These are phyloP conservation scores for Pteronura brasiliensis DNA, from an alignment of 2,113 vertebrate species.

Conservation along the genomic window DNA sequence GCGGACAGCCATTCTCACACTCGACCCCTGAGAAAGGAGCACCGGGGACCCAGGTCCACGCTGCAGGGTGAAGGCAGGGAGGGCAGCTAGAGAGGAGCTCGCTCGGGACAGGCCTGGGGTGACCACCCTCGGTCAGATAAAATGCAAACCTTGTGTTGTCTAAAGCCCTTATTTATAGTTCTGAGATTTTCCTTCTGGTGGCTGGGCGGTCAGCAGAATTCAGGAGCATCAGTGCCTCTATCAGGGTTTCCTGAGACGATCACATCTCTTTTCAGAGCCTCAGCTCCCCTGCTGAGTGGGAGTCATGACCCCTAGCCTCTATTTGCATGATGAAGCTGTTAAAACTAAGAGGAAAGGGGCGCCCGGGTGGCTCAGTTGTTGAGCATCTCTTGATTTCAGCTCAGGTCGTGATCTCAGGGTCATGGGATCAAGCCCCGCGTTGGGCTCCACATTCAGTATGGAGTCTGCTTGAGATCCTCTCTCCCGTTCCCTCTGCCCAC, in stretches of 20 bases:
- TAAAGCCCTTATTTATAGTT: background rate
- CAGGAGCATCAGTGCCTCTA: background rate
- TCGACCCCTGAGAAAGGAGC: background rate
- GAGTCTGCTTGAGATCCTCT: background rate
- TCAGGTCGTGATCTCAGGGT: background rate
- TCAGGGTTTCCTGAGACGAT: background rate
- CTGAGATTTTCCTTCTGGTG: background rate
- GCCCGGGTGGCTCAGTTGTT: background rate
- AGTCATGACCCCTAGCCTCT: background rate
- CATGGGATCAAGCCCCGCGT: background rate
- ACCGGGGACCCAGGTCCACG: no score
- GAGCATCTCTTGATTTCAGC: background rate
- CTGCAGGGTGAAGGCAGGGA: background rate
- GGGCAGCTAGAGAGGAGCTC: background rate
- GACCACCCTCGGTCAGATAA: background rate
- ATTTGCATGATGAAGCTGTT: background rate
- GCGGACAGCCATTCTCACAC: background rate
- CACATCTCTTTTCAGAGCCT: background rate
- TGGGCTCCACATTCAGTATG: background rate
- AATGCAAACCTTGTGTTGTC: background rate
- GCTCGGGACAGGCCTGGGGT: background rate
- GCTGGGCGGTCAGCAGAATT: background rate
- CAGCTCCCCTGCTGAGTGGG: background rate
- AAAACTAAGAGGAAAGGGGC: background rate
- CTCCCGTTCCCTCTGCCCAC: background rate